phyloP scores from a whole-genome alignment of 2,797 vertebrate genomes.

The Silurus aristotelis region DNA sequence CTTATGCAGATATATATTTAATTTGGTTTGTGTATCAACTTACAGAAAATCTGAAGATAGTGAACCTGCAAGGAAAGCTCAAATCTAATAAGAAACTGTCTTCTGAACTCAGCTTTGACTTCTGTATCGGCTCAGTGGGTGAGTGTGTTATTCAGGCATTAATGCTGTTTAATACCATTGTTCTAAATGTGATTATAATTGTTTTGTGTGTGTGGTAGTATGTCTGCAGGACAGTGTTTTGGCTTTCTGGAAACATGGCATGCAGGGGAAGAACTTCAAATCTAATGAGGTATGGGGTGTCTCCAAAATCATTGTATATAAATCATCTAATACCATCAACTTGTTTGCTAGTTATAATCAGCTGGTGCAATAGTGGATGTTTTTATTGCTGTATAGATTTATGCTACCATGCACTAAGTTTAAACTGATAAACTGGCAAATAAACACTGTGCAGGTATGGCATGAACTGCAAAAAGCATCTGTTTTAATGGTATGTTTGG shows the following conservation, averaged over 20 bases:
- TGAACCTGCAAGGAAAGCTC: constrained; percentile 93
- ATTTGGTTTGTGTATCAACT: constrained; percentile 19
- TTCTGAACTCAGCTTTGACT: constrained; percentile 97
- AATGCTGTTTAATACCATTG: not conserved
- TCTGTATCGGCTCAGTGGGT: constrained; percentile 96
- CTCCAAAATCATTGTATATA: too few relatives aligned
- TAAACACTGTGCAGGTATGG: not conserved
- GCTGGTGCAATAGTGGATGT: not conserved
- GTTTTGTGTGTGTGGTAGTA: constrained; percentile 73
- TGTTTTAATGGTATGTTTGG: not conserved
- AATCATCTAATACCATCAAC: too few relatives aligned
- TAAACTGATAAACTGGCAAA: not conserved
- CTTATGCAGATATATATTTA: not conserved
- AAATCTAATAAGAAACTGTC: constrained; percentile 98
- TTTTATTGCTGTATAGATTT: not conserved
- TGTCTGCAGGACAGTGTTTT: constrained; percentile 98
- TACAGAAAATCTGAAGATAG: constrained; percentile 91
- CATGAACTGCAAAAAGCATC: not conserved
- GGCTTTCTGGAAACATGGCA: constrained; percentile 98
- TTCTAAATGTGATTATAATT: constrained; percentile 25
- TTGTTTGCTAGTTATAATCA: too few relatives aligned
- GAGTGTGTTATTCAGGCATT: constrained; percentile 58
- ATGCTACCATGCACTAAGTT: not conserved
- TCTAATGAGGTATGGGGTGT: constrained; percentile 86
- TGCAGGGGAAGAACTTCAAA: constrained; percentile 99